Evolutionary conservation across 2,888 invertebrate genomes (phyloP), one percentile per base, ranked within the genome.

Genomic region (Tyria jacobaeae): DNA sequence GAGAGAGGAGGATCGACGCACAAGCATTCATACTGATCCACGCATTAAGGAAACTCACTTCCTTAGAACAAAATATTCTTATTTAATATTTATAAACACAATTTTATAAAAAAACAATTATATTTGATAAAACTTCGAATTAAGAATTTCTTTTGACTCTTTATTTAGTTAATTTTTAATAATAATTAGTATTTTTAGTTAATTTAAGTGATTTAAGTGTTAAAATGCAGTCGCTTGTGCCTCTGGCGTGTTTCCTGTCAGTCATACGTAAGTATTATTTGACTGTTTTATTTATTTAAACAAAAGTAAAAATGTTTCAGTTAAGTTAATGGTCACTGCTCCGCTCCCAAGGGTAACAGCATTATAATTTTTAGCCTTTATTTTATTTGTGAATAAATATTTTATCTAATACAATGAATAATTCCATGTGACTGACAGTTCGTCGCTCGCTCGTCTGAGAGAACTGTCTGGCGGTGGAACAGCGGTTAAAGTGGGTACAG

Each of bases 201-300:
- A 27, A 21, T 14, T 27, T n/a, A 48, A 56, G 59, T 59, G 68
- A 61, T 44, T 60, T 24, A 21, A 57, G 63, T 61, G 64, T 61
- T 48, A 64, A 7, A 17, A 91, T 92, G 91, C 88, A 89, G 68
- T 70, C 87, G 0, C 68, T 84, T 9, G 66, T 90, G 54, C 91
- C 92, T 1, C 63, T 93, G 1, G 92, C 91, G 3, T 93, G 93
- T 70, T 91, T 93, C 52, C 78, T 93, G 34, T 92, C 93, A 0
- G 66, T 92, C 4, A 91, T 93, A 82, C 86, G 92, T 93, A 65
- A 91, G 92, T 91, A 73, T 44, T 52, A 24, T 25, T 27, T 7
- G 2, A n/a, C n/a, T n/a, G n/a, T n/a, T n/a, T n/a, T n/a, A n/a
- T n/a, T n/a, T n/a, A n/a, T n/a, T n/a, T n/a, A n/a, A n/a, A n/a